Percentiles rank a stretch among this genome's conserved stretches.
Evolutionary conservation across 2,888 invertebrate species (phyloP).

Genomic region (Mimachlamys varia): DNA sequence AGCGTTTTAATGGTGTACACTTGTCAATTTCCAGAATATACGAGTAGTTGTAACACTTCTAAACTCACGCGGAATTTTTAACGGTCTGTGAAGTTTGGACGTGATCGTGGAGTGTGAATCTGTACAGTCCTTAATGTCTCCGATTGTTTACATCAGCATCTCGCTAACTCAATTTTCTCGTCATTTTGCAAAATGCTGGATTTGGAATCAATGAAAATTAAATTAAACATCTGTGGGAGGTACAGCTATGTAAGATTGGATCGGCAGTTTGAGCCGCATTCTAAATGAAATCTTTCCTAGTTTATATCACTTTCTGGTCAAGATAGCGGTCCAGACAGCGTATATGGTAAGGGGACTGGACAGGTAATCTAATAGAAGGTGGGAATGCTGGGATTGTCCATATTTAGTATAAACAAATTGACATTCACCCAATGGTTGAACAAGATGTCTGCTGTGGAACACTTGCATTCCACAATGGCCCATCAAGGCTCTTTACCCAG

Average conservation of each 20-base stretch:
- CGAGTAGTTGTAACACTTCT: background rate
- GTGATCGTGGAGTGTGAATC: background rate
- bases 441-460: background rate
- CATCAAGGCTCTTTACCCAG: background rate
- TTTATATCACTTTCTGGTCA: constrained; percentile 22
- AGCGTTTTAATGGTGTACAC: constrained; percentile 14
- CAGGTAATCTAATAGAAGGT: background rate
- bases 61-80: background rate
- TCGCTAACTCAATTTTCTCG: background rate
- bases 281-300: constrained; percentile 29
- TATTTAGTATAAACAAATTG: background rate
- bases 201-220: constrained; percentile 28
- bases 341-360: background rate
- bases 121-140: background rate
- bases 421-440: background rate
- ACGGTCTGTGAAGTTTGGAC: constrained; percentile 23
- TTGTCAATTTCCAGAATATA: constrained; percentile 21
- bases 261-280: background rate
- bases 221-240: background rate
- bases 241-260: constrained; percentile 8
- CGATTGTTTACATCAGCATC: constrained; percentile 23
- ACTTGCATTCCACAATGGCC: background rate
- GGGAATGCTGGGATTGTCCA: background rate
- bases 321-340: background rate
- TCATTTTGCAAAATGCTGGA: constrained; percentile 29